A percentile compares a stretch with the other conserved stretches of the same genome.
phyloP scores from a whole-genome alignment of 2,797 vertebrate genomes.

The Saxicola maurus region DNA sequence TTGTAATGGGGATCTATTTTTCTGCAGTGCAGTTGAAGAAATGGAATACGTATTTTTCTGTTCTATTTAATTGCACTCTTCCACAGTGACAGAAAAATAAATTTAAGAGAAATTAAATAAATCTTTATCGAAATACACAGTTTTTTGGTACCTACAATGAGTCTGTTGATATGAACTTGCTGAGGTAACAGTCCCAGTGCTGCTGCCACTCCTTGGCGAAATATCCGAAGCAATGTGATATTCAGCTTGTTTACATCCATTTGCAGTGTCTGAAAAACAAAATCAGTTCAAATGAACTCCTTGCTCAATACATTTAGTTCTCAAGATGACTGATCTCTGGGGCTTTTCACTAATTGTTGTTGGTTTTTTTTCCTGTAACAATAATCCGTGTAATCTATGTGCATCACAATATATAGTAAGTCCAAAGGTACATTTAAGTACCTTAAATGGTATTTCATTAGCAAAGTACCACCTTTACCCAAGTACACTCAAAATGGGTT shows the following conservation, averaged over 20 bases:
- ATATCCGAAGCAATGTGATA: constrained; percentile 83
- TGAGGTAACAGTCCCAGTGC: constrained; percentile 81
- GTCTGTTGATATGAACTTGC: constrained; percentile 86
- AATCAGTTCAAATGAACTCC: neutral
- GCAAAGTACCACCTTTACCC: neutral
- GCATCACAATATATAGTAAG: neutral
- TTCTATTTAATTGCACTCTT: neutral
- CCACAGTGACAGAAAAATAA: neutral
- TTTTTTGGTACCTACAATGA: constrained; percentile 76
- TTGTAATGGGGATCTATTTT: neutral
- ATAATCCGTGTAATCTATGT: neutral
- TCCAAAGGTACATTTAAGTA: neutral
- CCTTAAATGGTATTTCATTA: neutral
- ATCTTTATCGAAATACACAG: neutral
- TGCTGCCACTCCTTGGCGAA: constrained; percentile 84
- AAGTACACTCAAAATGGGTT: neutral
- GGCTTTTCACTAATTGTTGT: neutral
- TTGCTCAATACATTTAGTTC: neutral
- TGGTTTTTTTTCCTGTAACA: neutral
- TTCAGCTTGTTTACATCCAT: constrained; percentile 87
- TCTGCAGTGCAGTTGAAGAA: neutral
- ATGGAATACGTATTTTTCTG: neutral
- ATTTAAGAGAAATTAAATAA: neutral
- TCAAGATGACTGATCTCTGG: neutral
- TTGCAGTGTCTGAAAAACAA: constrained; percentile 81